These are phyloP conservation scores for Trochalopteron elliotii DNA, from an alignment of 2,113 vertebrate genomes.

Conservation along the genomic window DNA sequence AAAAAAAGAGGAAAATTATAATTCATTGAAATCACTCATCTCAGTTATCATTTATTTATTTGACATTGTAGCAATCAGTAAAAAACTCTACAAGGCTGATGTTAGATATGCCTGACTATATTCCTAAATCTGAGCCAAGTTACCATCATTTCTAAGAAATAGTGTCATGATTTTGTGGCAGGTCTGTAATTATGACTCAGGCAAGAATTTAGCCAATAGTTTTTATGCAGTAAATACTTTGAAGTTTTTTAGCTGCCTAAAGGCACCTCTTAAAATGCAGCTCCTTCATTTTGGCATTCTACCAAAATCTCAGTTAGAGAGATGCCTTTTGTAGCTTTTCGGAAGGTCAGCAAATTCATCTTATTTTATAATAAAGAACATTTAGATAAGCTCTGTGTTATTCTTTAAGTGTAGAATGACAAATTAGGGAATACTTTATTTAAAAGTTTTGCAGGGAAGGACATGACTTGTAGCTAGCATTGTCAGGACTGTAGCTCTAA, in stretches of 20 bases:
- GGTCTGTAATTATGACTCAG: background rate
- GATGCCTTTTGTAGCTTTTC: background rate
- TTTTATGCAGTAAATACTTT: background rate
- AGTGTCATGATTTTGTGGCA: background rate
- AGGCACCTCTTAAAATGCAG: background rate
- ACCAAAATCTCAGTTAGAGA: background rate
- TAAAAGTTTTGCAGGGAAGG: slow-evolving; percentile 6
- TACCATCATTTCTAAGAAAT: background rate
- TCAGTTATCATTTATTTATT: background rate
- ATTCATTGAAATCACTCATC: background rate
- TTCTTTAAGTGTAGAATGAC: background rate
- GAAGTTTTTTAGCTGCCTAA: background rate
- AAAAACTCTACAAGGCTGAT: background rate
- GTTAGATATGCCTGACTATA: background rate
- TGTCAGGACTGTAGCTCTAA: background rate
- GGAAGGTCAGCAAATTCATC: background rate
- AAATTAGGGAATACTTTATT: background rate
- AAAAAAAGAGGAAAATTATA: background rate
- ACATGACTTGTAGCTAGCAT: background rate
- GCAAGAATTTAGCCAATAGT: background rate
- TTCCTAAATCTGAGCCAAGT: background rate
- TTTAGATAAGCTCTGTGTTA: background rate
- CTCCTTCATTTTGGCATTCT: background rate
- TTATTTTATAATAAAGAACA: background rate
- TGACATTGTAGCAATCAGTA: background rate